A percentile compares a stretch with the other conserved stretches of the same genome.
Conservation (phyloP, 1,140 invertebrate genomes). For the Diabrotica virgifera region DNA sequence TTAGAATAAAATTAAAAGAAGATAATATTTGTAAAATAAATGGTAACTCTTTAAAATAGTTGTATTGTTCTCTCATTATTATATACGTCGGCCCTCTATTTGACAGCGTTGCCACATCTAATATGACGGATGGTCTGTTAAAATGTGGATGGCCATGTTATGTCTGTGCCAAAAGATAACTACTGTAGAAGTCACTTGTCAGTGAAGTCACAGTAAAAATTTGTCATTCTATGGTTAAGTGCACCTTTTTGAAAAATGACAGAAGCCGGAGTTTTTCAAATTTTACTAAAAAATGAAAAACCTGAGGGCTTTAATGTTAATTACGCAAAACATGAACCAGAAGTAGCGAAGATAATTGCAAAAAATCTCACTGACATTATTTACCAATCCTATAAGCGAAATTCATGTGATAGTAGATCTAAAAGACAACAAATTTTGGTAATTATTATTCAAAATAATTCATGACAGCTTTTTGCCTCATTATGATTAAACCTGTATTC, state of each 20-base stretch:
- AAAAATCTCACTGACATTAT: slow-evolving; percentile 28
- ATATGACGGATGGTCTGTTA: too few species aligned
- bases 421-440: slow-evolving; percentile 29
- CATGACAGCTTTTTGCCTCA: too few species aligned
- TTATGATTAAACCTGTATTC: too few species aligned
- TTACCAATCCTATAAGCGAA: slow-evolving; percentile 26
- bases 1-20: too few species aligned
- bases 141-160: too few species aligned
- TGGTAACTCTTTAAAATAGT: too few species aligned
- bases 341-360: slow-evolving; percentile 22
- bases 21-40: too few species aligned
- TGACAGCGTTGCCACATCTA: too few species aligned
- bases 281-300: slow-evolving; percentile 18
- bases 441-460: slow-evolving; percentile 3
- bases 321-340: slow-evolving; percentile 25
- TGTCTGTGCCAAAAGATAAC: too few species aligned
- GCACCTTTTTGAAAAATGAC: slow-evolving; percentile 16
- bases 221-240: neutral
- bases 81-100: too few species aligned
- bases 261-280: slow-evolving; percentile 24
- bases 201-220: neutral
- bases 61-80: too few species aligned
- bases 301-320: slow-evolving; percentile 7
- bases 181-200: neutral
- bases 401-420: slow-evolving; percentile 16